These are phyloP conservation scores for Meiosimyza decipiens DNA, from an alignment of 2,888 invertebrate species.

Conservation along the genomic window DNA sequence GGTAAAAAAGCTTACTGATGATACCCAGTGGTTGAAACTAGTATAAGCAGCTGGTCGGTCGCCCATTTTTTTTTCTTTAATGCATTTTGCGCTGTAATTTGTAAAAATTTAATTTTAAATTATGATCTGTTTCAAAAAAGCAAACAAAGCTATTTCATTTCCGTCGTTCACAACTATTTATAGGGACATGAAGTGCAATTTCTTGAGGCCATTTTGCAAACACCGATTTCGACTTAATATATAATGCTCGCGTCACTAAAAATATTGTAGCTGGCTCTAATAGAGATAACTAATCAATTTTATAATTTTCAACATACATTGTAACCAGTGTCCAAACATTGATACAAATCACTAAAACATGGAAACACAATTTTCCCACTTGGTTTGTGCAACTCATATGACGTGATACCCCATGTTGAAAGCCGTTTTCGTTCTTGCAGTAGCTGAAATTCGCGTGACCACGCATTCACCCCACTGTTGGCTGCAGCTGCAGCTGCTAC, in stretches of 20 bases:
- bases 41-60: too few relatives aligned
- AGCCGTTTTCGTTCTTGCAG: conserved; percentile 91
- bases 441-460: conserved; percentile 90
- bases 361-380: conserved; percentile 92
- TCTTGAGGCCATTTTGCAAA: too few relatives aligned
- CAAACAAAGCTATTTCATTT: too few relatives aligned
- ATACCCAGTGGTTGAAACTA: too few relatives aligned
- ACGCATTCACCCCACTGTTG: conserved; percentile 66
- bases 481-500: conserved; percentile 64
- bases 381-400: conserved; percentile 86
- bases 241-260: background rate
- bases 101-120: too few relatives aligned
- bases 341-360: conserved; percentile 87
- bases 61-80: too few relatives aligned
- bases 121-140: too few relatives aligned
- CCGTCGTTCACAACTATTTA: too few relatives aligned
- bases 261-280: too few relatives aligned
- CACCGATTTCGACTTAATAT: background rate
- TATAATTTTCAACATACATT: conserved; percentile 68
- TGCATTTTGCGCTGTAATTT: too few relatives aligned
- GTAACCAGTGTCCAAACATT: conserved; percentile 81
- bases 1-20: too few relatives aligned
- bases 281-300: background rate
- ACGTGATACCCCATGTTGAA: conserved; percentile 93
- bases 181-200: too few relatives aligned